phyloP scores from a whole-genome alignment of 2,113 vertebrate species.

The Aptenodytes forsteri region DNA sequence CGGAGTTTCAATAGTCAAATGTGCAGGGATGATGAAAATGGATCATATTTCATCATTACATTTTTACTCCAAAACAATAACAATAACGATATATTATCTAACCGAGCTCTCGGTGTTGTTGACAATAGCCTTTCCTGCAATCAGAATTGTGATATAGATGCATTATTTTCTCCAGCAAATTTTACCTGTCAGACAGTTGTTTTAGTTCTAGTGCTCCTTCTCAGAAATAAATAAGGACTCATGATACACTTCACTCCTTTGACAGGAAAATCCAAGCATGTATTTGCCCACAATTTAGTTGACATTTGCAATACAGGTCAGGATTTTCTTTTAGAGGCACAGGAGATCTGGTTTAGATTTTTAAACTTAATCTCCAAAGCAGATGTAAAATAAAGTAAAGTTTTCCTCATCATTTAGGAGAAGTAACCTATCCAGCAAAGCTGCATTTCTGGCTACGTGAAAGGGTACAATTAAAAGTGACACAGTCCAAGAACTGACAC shows the following conservation, averaged over 20 bases:
- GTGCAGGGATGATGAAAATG: neutral
- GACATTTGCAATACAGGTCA: slow-evolving; percentile 6
- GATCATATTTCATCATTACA: neutral
- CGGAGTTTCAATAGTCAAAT: rapidly evolving
- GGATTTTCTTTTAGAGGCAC: slow-evolving; percentile 26
- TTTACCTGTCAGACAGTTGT: slow-evolving; percentile 17
- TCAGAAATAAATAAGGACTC: slow-evolving; percentile 30
- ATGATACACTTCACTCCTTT: neutral
- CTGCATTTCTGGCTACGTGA: neutral
- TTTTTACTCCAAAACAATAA: neutral
- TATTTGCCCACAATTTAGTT: slow-evolving; percentile 38
- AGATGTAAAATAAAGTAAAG: neutral
- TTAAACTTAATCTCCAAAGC: neutral
- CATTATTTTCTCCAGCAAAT: slow-evolving; percentile 23
- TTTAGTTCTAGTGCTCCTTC: neutral
- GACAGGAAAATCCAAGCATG: slow-evolving; percentile 30
- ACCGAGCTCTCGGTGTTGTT: neutral
- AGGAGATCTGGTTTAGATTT: neutral
- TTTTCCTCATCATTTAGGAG: neutral
- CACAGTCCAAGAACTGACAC: neutral
- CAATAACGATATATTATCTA: neutral
- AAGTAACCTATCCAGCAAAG: neutral
- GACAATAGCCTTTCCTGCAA: neutral
- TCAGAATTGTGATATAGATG: neutral
- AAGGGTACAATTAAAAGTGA: neutral